These are phyloP conservation scores for Anseranas semipalmata DNA, from an alignment of 2,113 vertebrate genomes.

Conservation along the genomic window DNA sequence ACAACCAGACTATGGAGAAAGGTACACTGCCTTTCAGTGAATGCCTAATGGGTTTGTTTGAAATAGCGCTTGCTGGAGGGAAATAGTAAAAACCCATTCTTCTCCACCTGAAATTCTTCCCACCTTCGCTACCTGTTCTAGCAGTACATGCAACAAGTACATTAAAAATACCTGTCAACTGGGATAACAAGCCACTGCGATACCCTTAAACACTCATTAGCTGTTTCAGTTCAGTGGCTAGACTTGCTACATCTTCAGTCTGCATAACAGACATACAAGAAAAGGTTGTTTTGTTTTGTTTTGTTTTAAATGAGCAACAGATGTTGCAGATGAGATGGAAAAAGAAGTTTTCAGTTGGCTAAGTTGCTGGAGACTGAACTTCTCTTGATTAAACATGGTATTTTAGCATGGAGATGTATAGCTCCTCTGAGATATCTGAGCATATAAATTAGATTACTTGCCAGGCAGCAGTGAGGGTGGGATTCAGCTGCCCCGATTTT, in stretches of 20 bases:
- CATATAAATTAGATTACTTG: neutral
- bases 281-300: no score
- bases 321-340: neutral
- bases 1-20: conserved; percentile 16
- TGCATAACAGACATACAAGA: neutral
- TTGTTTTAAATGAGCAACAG: neutral
- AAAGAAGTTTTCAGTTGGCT: neutral
- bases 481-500: neutral
- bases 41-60: neutral
- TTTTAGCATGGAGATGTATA: neutral
- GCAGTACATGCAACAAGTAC: neutral
- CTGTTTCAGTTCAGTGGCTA: neutral
- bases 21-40: neutral
- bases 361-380: neutral
- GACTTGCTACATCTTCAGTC: neutral
- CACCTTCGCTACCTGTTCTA: neutral
- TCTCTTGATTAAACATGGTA: neutral
- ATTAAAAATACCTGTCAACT: neutral
- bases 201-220: neutral
- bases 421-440: neutral
- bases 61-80: neutral
- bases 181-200: neutral
- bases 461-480: neutral
- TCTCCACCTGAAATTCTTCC: neutral
- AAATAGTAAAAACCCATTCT: neutral